These are phyloP conservation scores for Cricetomys ansorgei DNA, from an alignment of 2,113 vertebrate species.

Conservation along the genomic window DNA sequence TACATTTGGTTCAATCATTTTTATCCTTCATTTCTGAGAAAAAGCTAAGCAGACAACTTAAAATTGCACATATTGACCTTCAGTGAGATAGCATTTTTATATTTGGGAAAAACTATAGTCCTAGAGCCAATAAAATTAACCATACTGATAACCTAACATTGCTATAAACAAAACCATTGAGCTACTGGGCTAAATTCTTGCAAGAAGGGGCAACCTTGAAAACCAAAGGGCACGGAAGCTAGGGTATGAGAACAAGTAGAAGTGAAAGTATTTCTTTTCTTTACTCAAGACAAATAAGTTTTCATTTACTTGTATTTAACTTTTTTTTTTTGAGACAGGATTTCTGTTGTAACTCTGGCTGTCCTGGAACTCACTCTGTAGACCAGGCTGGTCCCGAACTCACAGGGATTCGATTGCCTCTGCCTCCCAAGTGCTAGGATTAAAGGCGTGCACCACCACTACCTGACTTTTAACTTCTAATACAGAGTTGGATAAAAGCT, in stretches of 20 bases:
- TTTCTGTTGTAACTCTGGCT: too few species aligned
- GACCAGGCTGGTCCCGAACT: too few species aligned
- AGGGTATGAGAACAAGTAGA: not conserved
- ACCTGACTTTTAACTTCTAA: not conserved
- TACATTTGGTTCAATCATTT: slow-evolving; percentile 56
- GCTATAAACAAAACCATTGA: not conserved
- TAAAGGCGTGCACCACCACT: too few species aligned
- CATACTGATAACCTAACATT: not conserved
- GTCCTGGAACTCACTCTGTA: too few species aligned
- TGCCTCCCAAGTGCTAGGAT: too few species aligned
- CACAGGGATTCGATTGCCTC: too few species aligned
- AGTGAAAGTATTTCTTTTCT: not conserved
- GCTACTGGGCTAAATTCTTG: not conserved
- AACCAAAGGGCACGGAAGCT: not conserved
- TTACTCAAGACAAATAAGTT: not conserved
- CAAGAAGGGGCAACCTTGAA: not conserved
- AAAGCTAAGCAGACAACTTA: slow-evolving; percentile 44
- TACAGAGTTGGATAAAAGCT: not conserved
- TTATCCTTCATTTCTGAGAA: slow-evolving; percentile 61
- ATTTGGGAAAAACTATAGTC: slow-evolving; percentile 32
- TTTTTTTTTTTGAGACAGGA: too few species aligned
- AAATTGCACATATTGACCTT: slow-evolving; percentile 8
- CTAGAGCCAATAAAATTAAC: not conserved
- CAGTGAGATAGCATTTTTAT: slow-evolving; percentile 48
- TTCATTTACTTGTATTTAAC: not conserved